phyloP scores from a whole-genome alignment of 2,113 vertebrate genomes.

The Osmerus eperlanus region DNA sequence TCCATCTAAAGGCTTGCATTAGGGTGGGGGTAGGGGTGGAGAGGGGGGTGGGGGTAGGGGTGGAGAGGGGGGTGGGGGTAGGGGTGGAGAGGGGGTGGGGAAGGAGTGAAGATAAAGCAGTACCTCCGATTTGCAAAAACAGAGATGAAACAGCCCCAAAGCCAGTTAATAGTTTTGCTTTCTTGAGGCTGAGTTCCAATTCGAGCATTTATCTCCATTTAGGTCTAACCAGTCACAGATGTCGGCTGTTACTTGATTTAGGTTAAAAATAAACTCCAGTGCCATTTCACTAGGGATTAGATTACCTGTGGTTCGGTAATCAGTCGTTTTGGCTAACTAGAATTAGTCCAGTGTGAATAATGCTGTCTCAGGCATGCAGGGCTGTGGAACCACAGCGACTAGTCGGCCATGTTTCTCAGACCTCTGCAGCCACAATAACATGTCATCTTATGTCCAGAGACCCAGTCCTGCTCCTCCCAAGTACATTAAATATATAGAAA shows the following conservation, averaged over 20 bases:
- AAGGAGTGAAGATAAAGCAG: not conserved
- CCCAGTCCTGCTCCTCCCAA: not conserved
- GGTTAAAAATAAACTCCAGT: conserved; percentile 19
- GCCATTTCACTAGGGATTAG: conserved; percentile 18
- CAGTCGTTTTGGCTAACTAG: conserved; percentile 21
- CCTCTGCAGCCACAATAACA: conserved; percentile 13
- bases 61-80: no score
- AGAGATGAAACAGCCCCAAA: conserved; percentile 6
- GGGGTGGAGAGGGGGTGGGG: not conserved
- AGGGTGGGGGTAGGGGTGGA: no score
- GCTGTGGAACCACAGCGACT: not conserved
- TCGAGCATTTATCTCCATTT: conserved; percentile 9
- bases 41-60: not conserved
- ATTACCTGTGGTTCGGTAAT: conserved; percentile 25
- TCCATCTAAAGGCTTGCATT: not conserved
- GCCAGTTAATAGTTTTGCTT: conserved; percentile 12
- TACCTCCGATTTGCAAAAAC: not conserved
- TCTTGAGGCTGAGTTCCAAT: not conserved
- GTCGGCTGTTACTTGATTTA: conserved; percentile 15
- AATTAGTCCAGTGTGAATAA: conserved; percentile 23
- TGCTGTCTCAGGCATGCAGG: conserved; percentile 9
- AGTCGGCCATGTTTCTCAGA: conserved; percentile 5
- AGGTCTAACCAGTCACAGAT: conserved; percentile 17
- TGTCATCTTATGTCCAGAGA: conserved; percentile 8
- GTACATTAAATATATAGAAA: not conserved